Evolutionary conservation across 2,888 invertebrate species (phyloP).

Genomic region (Chrysina gloriosa): DNA sequence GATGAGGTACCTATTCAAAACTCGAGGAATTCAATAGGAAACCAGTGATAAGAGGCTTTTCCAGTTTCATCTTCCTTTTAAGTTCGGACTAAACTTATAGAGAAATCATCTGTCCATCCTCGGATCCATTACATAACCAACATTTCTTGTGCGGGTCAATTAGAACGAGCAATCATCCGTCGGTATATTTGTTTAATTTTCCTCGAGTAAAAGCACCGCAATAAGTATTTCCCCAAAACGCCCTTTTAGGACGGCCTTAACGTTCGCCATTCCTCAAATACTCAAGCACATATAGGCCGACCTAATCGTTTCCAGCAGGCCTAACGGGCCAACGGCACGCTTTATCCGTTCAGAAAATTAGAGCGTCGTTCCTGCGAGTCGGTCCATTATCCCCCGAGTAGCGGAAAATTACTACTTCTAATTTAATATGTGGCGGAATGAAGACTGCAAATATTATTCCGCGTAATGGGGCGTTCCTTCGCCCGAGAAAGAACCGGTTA

Average conservation of each 20-base stretch:
- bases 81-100: too few relatives aligned
- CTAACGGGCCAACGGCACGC: conserved; percentile 10
- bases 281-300: not conserved
- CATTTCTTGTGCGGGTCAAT: too few relatives aligned
- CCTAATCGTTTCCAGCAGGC: too few relatives aligned
- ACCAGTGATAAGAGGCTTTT: too few relatives aligned
- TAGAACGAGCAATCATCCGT: not conserved
- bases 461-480: not conserved
- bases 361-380: not conserved
- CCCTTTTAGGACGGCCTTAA: not conserved
- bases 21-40: too few relatives aligned
- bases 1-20: too few relatives aligned
- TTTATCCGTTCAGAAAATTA: conserved; percentile 24
- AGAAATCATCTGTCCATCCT: too few relatives aligned
- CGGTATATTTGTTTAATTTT: not conserved
- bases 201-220: not conserved
- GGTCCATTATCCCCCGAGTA: conserved; percentile 8
- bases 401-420: conserved; percentile 29
- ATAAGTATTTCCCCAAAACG: conserved; percentile 5
- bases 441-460: conserved; percentile 24
- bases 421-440: conserved; percentile 33
- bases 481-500: not conserved
- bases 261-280: conserved; percentile 10
- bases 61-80: too few relatives aligned
- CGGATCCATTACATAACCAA: too few relatives aligned